Conservation (phyloP, 2,888 invertebrate genomes). For the Drosophila planitibia region DNA sequence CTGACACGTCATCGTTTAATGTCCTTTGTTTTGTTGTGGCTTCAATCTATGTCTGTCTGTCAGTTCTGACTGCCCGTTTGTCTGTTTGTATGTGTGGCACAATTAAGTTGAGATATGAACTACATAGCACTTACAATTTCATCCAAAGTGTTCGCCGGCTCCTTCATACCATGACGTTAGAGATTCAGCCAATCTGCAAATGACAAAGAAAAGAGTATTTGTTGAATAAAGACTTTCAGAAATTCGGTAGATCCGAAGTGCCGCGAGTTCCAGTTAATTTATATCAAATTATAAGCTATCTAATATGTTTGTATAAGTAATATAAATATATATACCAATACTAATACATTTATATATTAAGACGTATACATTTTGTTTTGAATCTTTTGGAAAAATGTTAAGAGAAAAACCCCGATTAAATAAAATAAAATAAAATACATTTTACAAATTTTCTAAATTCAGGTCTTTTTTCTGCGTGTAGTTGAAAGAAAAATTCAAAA, state of each 20-base stretch:
- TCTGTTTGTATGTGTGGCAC: conserved; percentile 12
- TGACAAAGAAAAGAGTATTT: conserved; percentile 70
- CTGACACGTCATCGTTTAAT: conserved; percentile 24
- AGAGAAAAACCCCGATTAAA: no score
- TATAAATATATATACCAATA: no score
- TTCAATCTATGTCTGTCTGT: conserved; percentile 9
- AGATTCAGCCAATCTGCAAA: conserved; percentile 88
- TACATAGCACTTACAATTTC: conserved; percentile 89
- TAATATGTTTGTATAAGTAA: no score
- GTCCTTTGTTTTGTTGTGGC: conserved; percentile 11
- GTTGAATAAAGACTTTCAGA: background rate
- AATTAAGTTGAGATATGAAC: conserved; percentile 38
- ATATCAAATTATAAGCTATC: background rate
- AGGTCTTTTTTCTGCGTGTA: background rate
- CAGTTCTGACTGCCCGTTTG: background rate
- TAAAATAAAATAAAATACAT: background rate
- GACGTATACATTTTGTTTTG: background rate
- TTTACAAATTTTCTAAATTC: background rate
- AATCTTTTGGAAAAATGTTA: no score
- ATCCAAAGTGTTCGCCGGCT: conserved; percentile 93
- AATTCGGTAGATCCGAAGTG: background rate
- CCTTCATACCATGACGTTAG: conserved; percentile 93
- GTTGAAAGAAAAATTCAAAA: background rate
- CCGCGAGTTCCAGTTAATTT: no score
- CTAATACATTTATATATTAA: background rate